These are phyloP conservation scores for Theretra japonica DNA, from an alignment of 2,888 invertebrate species.

Conservation along the genomic window DNA sequence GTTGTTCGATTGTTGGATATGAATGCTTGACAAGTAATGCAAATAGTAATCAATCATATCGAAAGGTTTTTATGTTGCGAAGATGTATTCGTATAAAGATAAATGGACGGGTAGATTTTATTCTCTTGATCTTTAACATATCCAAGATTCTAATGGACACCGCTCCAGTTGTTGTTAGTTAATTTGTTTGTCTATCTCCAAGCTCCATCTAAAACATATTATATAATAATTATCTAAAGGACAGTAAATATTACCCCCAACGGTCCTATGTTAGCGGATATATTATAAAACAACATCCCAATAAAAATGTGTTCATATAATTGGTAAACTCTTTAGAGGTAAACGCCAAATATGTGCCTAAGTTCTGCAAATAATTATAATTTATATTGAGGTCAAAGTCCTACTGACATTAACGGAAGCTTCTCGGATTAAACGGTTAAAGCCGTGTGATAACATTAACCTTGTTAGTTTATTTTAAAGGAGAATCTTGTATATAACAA, in stretches of 20 bases:
- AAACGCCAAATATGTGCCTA: not conserved
- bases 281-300: not conserved
- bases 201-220: too few species aligned
- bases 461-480: not conserved
- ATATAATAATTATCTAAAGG: too few species aligned
- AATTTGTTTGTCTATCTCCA: too few species aligned
- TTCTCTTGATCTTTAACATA: too few species aligned
- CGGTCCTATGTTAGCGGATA: not conserved
- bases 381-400: not conserved
- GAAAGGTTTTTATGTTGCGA: too few species aligned
- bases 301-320: not conserved
- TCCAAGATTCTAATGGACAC: not conserved
- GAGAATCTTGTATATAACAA: not conserved
- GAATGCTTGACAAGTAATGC: too few species aligned
- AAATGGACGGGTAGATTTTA: too few species aligned
- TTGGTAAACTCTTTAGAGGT: not conserved
- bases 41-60: too few species aligned
- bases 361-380: not conserved
- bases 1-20: too few species aligned
- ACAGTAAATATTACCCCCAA: too few species aligned
- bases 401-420: constrained; percentile 17
- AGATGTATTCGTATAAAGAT: too few species aligned
- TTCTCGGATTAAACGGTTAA: not conserved
- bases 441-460: not conserved
- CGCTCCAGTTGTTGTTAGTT: not conserved